Evolutionary conservation across 2,888 invertebrate species (phyloP).

Genomic region (Andrena marginata): DNA sequence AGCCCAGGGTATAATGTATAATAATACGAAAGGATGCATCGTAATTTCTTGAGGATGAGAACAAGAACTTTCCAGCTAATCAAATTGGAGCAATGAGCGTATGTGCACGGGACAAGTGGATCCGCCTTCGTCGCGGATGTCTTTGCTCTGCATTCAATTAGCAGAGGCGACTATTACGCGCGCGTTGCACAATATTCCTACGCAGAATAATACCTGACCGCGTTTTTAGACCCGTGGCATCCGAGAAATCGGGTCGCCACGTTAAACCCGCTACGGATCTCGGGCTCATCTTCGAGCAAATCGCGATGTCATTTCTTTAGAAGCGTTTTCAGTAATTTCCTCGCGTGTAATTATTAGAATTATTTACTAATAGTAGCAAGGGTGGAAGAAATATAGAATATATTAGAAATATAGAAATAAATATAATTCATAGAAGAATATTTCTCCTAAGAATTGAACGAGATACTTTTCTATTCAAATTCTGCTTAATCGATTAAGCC

Average conservation of each 20-base stretch:
- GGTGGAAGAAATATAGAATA: too few relatives aligned
- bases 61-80: not conserved
- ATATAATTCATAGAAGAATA: too few relatives aligned
- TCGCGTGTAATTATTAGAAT: too few relatives aligned
- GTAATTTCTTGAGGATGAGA: not conserved
- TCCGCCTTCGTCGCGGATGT: slow-evolving; percentile 28
- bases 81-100: slow-evolving; percentile 39
- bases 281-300: too few relatives aligned
- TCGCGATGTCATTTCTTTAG: too few relatives aligned
- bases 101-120: not conserved
- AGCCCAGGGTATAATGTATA: not conserved
- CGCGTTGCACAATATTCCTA: slow-evolving; percentile 55
- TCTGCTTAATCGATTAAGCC: too few relatives aligned
- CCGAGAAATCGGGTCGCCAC: slow-evolving; percentile 44
- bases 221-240: slow-evolving; percentile 40
- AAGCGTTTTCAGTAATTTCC: too few relatives aligned
- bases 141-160: slow-evolving; percentile 49
- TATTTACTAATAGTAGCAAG: too few relatives aligned
- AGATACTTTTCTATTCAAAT: too few relatives aligned
- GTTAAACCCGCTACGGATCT: not conserved
- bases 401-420: too few relatives aligned
- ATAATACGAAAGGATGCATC: not conserved
- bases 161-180: slow-evolving; percentile 36
- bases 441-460: too few relatives aligned
- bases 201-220: slow-evolving; percentile 68